Evolutionary conservation across 2,888 invertebrate genomes (phyloP), one percentile per base, ranked within the genome.

Genomic region (Parapristionchus giblindavisi): DNA sequence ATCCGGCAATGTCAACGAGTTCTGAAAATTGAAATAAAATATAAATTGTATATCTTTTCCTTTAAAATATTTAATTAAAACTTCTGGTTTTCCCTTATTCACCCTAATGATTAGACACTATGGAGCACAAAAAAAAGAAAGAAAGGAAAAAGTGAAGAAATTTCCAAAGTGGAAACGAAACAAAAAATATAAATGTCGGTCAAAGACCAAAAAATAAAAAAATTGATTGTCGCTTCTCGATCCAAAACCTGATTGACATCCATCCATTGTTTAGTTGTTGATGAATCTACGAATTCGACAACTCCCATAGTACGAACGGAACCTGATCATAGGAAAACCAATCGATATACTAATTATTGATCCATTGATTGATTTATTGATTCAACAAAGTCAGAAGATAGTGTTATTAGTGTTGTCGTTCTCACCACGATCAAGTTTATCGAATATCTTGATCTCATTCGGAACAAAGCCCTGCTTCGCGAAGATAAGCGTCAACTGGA

Each of bases 181-280:
- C 56, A 40, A 40, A 43, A 32, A 56, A 56, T 29, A 48, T 17
- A 24, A 14, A 58, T 11, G 24, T 58, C 29, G 58, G 29, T n/a
- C 24, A 24, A 11, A 11, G 29, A n/a, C 24, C 14, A n/a, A n/a
- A n/a, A n/a, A n/a, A n/a, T n/a, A n/a, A n/a, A n/a, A n/a, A n/a
- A n/a, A n/a, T n/a, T n/a, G n/a, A n/a, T n/a, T n/a, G n/a, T n/a
- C n/a, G n/a, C n/a, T n/a, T n/a, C n/a, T n/a, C n/a, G n/a, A n/a
- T 51, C 54, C 68, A 52, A 51, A 40, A 93, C 93, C 92, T 94
- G 93, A 91, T 93, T 94, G 91, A 92, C 91, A 90, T 94, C 94
- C 93, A 95, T 94, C 94, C 94, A 94, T 89, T 92, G 92, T 89
- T 92, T 92, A 88, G 95, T 94, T 91, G 94, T 94, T 89, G 92